Conservation (phyloP, 2,888 invertebrate genomes). For the Himalopsyche kuldschensis region DNA sequence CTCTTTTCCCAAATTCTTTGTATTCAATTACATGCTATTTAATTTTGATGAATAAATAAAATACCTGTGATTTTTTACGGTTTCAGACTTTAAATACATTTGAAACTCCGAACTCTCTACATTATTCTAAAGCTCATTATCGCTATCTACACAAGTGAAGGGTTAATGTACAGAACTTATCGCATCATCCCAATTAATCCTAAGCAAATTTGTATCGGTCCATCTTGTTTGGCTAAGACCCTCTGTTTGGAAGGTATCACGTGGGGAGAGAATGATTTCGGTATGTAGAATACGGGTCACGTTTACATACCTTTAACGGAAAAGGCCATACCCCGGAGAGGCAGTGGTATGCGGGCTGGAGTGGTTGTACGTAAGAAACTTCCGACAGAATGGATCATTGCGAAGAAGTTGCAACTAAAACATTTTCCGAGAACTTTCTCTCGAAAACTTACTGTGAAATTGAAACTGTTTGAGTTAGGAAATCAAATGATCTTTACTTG, state of each 20-base stretch:
- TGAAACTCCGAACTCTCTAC: background rate
- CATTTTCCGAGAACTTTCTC: background rate
- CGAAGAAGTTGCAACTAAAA: background rate
- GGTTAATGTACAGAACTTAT: background rate
- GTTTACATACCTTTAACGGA: background rate
- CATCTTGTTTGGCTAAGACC: constrained; percentile 15
- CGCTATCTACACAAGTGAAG: background rate
- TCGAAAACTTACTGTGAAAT: background rate
- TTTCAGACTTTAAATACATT: background rate
- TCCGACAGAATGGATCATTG: background rate
- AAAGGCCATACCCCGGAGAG: background rate
- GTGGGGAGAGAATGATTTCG: constrained; percentile 10
- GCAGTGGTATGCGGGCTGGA: background rate
- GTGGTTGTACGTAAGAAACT: background rate
- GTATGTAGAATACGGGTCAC: background rate
- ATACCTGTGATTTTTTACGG: background rate
- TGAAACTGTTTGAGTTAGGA: background rate
- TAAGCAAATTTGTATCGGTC: constrained; percentile 27
- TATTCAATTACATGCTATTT: background rate
- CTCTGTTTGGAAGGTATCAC: constrained; percentile 8
- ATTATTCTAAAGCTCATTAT: background rate
- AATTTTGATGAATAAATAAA: background rate
- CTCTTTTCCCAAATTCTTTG: too few species aligned
- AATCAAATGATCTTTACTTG: background rate
- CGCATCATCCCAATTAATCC: constrained; percentile 25